Evolutionary conservation across 2,113 vertebrate species (phyloP).

Genomic region (Cottus gobio): DNA sequence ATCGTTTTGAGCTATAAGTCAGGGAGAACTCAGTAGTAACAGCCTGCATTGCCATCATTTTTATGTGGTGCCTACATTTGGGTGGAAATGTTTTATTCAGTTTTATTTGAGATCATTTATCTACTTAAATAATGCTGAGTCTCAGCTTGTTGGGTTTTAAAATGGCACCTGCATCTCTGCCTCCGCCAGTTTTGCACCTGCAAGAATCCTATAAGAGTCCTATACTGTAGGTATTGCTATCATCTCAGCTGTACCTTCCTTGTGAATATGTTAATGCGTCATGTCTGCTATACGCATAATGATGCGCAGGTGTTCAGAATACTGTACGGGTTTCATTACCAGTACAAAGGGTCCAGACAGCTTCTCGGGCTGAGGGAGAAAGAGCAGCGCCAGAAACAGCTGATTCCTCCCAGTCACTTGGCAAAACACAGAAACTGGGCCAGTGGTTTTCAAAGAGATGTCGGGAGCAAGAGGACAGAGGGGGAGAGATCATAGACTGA

Average conservation of each 20-base stretch:
- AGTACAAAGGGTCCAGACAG: conserved; percentile 32
- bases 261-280: conserved; percentile 12
- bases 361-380: conserved; percentile 76
- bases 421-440: conserved; percentile 70
- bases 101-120: conserved; percentile 7
- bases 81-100: not conserved
- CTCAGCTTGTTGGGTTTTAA: not conserved
- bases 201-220: not conserved
- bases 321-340: conserved; percentile 28
- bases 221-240: not conserved
- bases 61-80: not conserved
- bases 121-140: not conserved
- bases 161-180: conserved; percentile 5
- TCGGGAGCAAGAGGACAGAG: not conserved
- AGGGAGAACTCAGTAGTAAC: not conserved
- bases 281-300: conserved; percentile 18
- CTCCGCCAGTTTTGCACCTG: conserved; percentile 30
- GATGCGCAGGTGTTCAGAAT: conserved; percentile 39
- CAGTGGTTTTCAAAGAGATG: conserved; percentile 22
- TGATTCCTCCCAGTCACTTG: conserved; percentile 78
- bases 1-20: not conserved
- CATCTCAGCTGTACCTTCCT: not conserved
- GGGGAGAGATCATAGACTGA: not conserved
- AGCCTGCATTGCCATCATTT: not conserved
- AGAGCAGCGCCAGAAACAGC: conserved; percentile 66